Conservation (phyloP, 2,797 vertebrate genomes). For the Sylvilagus floridanus region DNA sequence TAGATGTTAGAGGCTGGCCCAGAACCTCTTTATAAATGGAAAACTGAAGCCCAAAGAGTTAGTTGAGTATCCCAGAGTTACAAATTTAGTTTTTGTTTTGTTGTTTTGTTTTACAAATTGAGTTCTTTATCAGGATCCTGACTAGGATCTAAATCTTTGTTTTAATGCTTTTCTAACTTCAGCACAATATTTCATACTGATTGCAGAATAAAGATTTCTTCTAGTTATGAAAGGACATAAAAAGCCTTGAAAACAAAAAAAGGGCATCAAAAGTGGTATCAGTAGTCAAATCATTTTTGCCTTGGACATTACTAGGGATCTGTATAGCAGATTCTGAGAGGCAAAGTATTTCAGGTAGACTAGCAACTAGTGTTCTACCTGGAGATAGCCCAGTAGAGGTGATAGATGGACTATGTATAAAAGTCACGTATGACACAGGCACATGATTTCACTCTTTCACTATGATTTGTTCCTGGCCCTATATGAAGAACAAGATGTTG, state of each 20-base stretch:
- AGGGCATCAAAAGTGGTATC: neutral
- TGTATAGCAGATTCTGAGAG: neutral
- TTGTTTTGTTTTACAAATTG: too few species aligned
- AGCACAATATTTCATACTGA: neutral
- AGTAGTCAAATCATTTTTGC: neutral
- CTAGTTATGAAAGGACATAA: neutral
- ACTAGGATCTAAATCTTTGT: neutral
- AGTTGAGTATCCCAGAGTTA: neutral
- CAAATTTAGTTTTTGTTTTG: neutral
- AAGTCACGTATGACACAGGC: rapidly evolving
- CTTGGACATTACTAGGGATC: neutral
- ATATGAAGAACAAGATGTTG: neutral
- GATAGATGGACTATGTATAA: rapidly evolving
- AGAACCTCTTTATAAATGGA: slow-evolving; percentile 1
- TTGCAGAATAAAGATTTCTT: neutral
- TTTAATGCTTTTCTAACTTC: neutral
- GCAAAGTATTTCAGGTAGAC: neutral
- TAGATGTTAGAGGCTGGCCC: neutral
- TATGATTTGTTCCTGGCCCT: neutral
- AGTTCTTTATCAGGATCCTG: neutral
- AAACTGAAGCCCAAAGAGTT: neutral
- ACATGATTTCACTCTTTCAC: neutral
- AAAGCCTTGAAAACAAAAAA: slow-evolving; percentile 27
- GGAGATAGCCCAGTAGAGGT: neutral
- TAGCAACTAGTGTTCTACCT: neutral